Percentiles rank a stretch among this genome's conserved stretches.
Evolutionary conservation across 1,140 invertebrate genomes (phyloP).

Genomic region (Halictus rubicundus): DNA sequence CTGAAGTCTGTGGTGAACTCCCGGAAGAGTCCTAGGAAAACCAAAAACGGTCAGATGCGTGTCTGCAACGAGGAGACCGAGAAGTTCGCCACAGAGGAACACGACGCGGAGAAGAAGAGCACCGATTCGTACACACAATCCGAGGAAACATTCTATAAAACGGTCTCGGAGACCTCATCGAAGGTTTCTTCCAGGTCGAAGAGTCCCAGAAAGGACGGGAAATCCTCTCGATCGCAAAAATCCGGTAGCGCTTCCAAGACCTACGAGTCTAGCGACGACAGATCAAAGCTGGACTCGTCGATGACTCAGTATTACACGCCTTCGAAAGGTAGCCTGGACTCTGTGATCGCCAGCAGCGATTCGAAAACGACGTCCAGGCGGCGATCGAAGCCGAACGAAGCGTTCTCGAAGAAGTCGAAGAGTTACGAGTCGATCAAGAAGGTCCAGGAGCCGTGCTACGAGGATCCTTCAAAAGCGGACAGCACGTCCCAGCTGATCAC

Average conservation of each 20-base stretch:
- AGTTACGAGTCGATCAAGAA: conserved; percentile 77
- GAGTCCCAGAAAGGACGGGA: conserved; percentile 33
- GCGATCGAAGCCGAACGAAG: conserved; percentile 36
- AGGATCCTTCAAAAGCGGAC: conserved; percentile 63
- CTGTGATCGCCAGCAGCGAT: conserved; percentile 67
- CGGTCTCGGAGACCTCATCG: conserved; percentile 23
- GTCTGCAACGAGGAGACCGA: conserved; percentile 19
- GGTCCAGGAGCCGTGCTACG: conserved; percentile 52
- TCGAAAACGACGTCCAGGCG: conserved; percentile 30
- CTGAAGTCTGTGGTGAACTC: conserved; percentile 75
- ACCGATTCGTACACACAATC: conserved; percentile 27
- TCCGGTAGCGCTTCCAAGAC: conserved; percentile 3
- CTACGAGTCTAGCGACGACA: conserved; percentile 41
- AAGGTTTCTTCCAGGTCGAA: conserved; percentile 20
- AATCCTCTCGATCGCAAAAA: conserved; percentile 16
- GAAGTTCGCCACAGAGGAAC: neutral
- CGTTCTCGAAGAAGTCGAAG: conserved; percentile 76
- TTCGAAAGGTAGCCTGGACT: conserved; percentile 76
- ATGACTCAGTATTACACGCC: conserved; percentile 56
- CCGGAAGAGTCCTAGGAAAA: conserved; percentile 72
- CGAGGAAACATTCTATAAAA: conserved; percentile 38
- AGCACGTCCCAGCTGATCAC: conserved; percentile 68
- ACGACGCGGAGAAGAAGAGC: neutral
- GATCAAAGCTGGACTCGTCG: conserved; percentile 16
- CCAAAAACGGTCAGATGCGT: conserved; percentile 40